Base-by-base conservation (phyloP, 1,140 invertebrate species). In the Drosophila kohkoa region DNA sequence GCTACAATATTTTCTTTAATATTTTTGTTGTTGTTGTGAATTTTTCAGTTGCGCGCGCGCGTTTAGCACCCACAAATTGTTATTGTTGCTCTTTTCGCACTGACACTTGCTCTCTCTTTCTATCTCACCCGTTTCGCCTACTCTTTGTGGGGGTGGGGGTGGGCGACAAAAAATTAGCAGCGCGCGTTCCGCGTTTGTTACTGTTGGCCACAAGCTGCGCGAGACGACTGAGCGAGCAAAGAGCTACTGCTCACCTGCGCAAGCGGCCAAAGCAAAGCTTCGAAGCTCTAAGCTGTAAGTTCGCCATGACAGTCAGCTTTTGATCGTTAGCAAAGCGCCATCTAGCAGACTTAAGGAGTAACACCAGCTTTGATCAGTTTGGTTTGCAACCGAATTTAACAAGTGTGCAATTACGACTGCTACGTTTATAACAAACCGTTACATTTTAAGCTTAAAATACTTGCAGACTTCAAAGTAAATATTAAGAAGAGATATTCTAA, bases 171-270 rank as follows among this genome's bases (percentile, higher is more conserved):
- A 49, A 59, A 68, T 51, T 41, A 75, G 67, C 69, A 60, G 77
- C 81, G 81, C 77, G 68, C 58, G 59, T 65, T 70, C 63, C 73
- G 80, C 76, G 41, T 65, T 63, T 74, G 52, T 62, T 72, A 79
- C 75, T 79, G 72, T 62, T 77, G 68, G 62, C 73, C 62, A 79
- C 82, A 86, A 87, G 76, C 76, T 79, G 76, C 79, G 82, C 82
- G 75, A 73, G 49, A 55, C 79, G 72, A 86, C 82, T 86, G 82
- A 86, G 82, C 75, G 75, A 86, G 78, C 75, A 52, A 25, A 32
- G 13, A 11, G 15, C 51, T 38, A 35, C 20, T 64, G 74, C 69
- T 54, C 15, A 67, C 65, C 66, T 63, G 41, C 32, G 30, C 55
- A 2, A 10, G 6, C 11, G 8, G 43, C 41, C 15, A 5, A 11